Evolutionary conservation across 1,140 invertebrate species (phyloP).

Genomic region (Cherax destructor): DNA sequence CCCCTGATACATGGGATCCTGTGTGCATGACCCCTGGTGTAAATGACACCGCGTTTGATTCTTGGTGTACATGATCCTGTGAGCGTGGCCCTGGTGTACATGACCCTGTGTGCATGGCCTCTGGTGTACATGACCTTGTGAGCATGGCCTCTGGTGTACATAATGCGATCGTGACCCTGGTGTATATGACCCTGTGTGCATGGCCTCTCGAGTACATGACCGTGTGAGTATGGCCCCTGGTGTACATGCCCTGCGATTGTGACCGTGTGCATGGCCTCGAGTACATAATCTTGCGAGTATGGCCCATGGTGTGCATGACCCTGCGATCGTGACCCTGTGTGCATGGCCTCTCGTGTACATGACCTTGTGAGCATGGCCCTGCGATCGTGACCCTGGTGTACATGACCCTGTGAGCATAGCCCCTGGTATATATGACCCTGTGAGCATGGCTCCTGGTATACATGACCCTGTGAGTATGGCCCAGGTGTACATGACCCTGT

Average conservation of each 20-base stretch:
- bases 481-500: neutral
- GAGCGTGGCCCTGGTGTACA: neutral
- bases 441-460: neutral
- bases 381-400: neutral
- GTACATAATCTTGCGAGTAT: too few species aligned
- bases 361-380: neutral
- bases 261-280: too few species aligned
- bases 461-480: neutral
- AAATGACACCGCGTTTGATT: too few species aligned
- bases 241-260: too few species aligned
- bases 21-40: too few species aligned
- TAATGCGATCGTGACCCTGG: too few species aligned
- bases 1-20: neutral
- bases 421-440: neutral
- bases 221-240: too few species aligned
- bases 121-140: neutral
- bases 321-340: neutral
- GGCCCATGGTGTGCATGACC: too few species aligned
- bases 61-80: too few species aligned
- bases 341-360: neutral
- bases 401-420: neutral
- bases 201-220: too few species aligned
- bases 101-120: neutral
- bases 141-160: neutral
- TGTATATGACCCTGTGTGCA: neutral